A percentile compares a stretch with the other conserved stretches of the same genome.
These are phyloP conservation scores for Strigamia crassipes DNA, from an alignment of 2,888 invertebrate genomes.

Conservation along the genomic window DNA sequence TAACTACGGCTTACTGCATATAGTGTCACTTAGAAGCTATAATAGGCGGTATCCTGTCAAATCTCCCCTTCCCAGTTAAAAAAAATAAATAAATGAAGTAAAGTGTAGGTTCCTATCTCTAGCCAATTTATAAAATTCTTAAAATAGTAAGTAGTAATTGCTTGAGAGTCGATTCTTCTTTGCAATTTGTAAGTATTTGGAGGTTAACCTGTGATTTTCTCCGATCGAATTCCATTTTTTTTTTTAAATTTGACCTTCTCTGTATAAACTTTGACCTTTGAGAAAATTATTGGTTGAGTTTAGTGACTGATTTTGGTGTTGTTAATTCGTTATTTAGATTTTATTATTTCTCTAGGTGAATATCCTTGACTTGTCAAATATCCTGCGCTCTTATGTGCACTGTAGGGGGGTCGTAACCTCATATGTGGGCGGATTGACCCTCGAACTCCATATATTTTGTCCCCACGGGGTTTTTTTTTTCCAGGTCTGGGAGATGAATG, in stretches of 20 bases:
- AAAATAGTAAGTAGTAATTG: background rate
- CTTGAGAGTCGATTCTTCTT: background rate
- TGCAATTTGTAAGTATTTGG: background rate
- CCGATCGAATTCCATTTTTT: background rate
- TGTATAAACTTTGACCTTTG: background rate
- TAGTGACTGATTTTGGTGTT: background rate
- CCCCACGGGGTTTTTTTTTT: background rate
- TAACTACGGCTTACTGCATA: background rate
- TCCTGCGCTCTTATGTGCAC: background rate
- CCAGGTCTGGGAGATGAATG: background rate
- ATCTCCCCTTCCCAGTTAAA: background rate
- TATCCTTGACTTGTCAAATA: constrained; percentile 3
- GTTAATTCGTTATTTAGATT: background rate
- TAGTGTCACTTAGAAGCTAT: background rate
- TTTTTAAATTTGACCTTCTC: no score
- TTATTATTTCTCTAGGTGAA: background rate
- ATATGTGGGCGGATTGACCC: constrained; percentile 6
- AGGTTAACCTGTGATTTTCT: background rate
- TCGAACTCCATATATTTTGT: background rate
- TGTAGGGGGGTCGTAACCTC: background rate
- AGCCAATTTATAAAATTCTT: background rate
- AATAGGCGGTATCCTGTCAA: background rate
- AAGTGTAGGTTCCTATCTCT: background rate
- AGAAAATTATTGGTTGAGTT: background rate
- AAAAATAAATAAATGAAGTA: background rate